These are phyloP conservation scores for Phanerotoma sp. DNA, from an alignment of 2,888 invertebrate species.

Conservation along the genomic window DNA sequence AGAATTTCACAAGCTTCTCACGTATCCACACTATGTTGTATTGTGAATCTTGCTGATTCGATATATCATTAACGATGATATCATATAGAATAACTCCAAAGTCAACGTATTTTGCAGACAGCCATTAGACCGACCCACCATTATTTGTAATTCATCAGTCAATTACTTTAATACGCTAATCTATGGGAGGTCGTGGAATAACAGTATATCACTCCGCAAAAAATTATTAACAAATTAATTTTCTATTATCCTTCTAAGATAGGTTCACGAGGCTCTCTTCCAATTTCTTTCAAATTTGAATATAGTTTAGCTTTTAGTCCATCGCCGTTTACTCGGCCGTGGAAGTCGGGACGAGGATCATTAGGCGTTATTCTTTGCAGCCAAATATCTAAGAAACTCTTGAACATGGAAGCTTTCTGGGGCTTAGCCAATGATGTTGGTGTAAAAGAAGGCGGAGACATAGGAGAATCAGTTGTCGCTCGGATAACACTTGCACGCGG, in stretches of 20 bases:
- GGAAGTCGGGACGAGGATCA: slow-evolving; percentile 64
- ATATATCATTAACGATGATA: too few species aligned
- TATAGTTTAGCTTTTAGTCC: slow-evolving; percentile 72
- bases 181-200: too few species aligned
- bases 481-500: slow-evolving; percentile 64
- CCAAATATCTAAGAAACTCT: slow-evolving; percentile 70
- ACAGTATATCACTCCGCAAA: too few species aligned
- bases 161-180: too few species aligned
- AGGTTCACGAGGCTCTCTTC: slow-evolving; percentile 56
- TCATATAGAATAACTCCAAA: too few species aligned
- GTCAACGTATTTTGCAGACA: too few species aligned
- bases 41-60: too few species aligned
- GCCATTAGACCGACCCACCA: too few species aligned
- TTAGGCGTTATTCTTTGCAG: slow-evolving; percentile 61
- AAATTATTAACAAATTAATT: neutral
- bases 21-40: too few species aligned
- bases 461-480: slow-evolving; percentile 82
- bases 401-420: slow-evolving; percentile 50
- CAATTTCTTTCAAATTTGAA: slow-evolving; percentile 66
- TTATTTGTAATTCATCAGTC: too few species aligned
- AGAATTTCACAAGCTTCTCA: too few species aligned
- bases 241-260: slow-evolving; percentile 47
- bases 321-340: slow-evolving; percentile 60
- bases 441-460: slow-evolving; percentile 71
- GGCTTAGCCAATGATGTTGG: slow-evolving; percentile 46